Evolutionary conservation across 2,113 vertebrate genomes (phyloP).

Genomic region (Charadrius vociferus): DNA sequence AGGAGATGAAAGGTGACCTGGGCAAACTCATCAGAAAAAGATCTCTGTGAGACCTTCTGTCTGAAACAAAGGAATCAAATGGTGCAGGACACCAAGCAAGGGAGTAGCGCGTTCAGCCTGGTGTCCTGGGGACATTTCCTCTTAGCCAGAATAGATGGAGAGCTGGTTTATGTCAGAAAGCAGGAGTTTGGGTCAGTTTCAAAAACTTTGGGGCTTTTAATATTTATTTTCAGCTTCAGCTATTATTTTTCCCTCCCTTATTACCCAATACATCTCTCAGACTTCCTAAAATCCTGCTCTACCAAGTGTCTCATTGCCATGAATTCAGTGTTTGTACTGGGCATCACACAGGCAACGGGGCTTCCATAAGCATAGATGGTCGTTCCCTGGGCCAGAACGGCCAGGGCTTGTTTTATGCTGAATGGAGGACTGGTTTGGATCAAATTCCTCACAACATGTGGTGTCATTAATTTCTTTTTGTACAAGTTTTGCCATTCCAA

Average conservation of each 20-base stretch:
- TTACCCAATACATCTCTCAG: not conserved
- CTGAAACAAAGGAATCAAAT: not conserved
- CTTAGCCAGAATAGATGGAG: not conserved
- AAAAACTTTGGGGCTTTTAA: not conserved
- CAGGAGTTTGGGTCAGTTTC: not conserved
- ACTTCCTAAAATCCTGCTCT: not conserved
- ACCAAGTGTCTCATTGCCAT: not conserved
- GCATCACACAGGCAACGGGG: not conserved
- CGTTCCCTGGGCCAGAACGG: not conserved
- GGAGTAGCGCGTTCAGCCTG: not conserved
- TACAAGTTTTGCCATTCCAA: not conserved
- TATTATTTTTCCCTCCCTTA: not conserved
- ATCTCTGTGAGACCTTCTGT: not conserved
- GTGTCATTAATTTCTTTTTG: not conserved
- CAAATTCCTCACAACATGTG: not conserved
- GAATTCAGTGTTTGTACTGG: not conserved
- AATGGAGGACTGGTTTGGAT: not conserved
- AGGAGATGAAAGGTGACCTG: not conserved
- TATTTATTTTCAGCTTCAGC: not conserved
- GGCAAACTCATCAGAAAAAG: not conserved
- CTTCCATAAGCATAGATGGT: not conserved
- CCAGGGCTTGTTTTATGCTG: not conserved
- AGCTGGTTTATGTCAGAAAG: not conserved
- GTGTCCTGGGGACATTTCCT: not conserved
- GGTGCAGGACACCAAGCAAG: not conserved